These are phyloP conservation scores for Rhabdomys dilectus DNA, from an alignment of 2,113 vertebrate species.

Conservation along the genomic window DNA sequence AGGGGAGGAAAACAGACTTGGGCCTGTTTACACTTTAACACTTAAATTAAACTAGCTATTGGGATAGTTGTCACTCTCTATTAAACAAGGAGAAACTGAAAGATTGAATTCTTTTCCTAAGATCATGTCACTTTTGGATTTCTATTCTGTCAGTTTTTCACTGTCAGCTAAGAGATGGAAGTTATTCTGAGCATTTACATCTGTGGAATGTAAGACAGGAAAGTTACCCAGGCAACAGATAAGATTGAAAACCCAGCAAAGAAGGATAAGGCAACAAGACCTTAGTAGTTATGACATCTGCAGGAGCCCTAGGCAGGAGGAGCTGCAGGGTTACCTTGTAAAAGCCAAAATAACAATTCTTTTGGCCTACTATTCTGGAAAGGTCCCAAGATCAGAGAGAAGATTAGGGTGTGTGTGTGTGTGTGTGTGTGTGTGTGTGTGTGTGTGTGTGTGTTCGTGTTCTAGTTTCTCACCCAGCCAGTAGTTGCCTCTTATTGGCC, in stretches of 20 bases:
- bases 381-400: background rate
- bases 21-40: background rate
- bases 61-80: background rate
- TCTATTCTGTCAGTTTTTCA: background rate
- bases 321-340: background rate
- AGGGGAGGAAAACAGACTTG: background rate
- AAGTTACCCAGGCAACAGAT: slow-evolving; percentile 18
- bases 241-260: background rate
- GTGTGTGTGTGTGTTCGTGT: background rate
- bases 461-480: background rate
- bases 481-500: background rate
- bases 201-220: background rate
- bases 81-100: slow-evolving; percentile 40
- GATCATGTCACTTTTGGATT: background rate
- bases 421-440: background rate
- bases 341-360: background rate
- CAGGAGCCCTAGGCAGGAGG: background rate
- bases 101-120: slow-evolving; percentile 6
- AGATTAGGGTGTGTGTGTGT: background rate
- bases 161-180: background rate
- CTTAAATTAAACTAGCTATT: background rate
- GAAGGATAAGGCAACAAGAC: background rate
- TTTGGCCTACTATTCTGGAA: background rate
- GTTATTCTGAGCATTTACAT: slow-evolving; percentile 3
- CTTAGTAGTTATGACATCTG: background rate